Conservation (phyloP, 2,888 invertebrate genomes). For the Harmothoe impar region DNA sequence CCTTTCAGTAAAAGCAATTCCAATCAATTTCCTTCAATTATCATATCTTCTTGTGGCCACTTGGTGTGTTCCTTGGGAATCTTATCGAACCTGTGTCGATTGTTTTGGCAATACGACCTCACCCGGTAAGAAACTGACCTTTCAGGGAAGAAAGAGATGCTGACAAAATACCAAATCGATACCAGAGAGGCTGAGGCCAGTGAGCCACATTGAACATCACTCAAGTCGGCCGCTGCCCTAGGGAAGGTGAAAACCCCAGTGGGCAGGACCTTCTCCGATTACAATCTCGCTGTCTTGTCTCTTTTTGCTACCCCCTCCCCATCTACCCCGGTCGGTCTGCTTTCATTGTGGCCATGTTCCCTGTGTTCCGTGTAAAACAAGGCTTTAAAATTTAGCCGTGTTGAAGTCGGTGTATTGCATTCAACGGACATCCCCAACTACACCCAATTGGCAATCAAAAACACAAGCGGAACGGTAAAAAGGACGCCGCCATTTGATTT, state of each 20-base stretch:
- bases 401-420: background rate
- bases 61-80: background rate
- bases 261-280: slow-evolving; percentile 29
- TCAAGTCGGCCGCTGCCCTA: background rate
- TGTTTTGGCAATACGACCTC: background rate
- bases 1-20: too few species aligned
- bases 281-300: slow-evolving; percentile 21
- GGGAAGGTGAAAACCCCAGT: background rate
- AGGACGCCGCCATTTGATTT: slow-evolving; percentile 2
- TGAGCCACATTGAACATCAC: slow-evolving; percentile 4
- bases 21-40: too few species aligned
- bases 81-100: background rate
- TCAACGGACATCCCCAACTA: slow-evolving; percentile 42
- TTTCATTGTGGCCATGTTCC: background rate
- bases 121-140: background rate
- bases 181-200: background rate
- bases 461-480: background rate
- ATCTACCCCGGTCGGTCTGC: background rate
- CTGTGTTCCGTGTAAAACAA: slow-evolving; percentile 30
- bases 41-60: too few species aligned
- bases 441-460: slow-evolving; percentile 30
- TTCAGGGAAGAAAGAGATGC: background rate
- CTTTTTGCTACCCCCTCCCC: slow-evolving; percentile 1
- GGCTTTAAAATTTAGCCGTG: background rate
- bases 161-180: background rate